A percentile compares a stretch with the other conserved stretches of the same genome.
phyloP scores from a whole-genome alignment of 2,797 vertebrate species.

The Decapterus maruadsi region DNA sequence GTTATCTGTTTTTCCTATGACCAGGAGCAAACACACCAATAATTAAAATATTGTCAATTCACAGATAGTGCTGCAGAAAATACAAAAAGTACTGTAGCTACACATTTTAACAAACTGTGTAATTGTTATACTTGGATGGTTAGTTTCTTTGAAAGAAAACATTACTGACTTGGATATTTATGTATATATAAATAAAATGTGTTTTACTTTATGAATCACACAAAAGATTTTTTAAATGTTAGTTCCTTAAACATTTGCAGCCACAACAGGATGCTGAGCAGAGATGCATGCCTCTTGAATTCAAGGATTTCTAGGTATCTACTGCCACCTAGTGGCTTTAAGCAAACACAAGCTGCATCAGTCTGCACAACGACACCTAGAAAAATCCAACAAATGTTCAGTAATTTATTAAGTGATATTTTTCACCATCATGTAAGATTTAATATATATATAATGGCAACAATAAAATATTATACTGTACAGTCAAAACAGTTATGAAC shows the following conservation, averaged over 20 bases:
- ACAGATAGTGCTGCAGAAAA: neutral
- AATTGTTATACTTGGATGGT: neutral
- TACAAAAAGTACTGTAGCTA: neutral
- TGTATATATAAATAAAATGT: neutral
- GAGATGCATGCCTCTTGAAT: neutral
- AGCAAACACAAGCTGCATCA: neutral
- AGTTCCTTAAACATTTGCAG: conserved; percentile 1
- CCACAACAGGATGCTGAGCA: neutral
- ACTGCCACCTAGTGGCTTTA: conserved; percentile 57
- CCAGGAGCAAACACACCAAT: neutral
- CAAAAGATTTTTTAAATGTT: conserved; percentile 20
- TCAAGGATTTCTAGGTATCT: conserved; percentile 37
- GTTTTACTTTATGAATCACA: neutral
- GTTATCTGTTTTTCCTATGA: neutral
- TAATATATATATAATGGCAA: neutral
- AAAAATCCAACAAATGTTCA: neutral
- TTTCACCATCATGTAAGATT: neutral
- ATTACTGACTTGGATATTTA: neutral
- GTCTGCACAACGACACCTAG: neutral
- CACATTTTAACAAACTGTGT: neutral
- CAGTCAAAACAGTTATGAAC: neutral
- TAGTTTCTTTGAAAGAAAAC: neutral
- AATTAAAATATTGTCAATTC: neutral
- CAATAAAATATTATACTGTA: neutral
- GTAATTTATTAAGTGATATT: neutral